Evolutionary conservation across 2,113 vertebrate genomes (phyloP), one percentile per base, ranked within the genome.

Genomic region (Shinisaurus crocodilurus): DNA sequence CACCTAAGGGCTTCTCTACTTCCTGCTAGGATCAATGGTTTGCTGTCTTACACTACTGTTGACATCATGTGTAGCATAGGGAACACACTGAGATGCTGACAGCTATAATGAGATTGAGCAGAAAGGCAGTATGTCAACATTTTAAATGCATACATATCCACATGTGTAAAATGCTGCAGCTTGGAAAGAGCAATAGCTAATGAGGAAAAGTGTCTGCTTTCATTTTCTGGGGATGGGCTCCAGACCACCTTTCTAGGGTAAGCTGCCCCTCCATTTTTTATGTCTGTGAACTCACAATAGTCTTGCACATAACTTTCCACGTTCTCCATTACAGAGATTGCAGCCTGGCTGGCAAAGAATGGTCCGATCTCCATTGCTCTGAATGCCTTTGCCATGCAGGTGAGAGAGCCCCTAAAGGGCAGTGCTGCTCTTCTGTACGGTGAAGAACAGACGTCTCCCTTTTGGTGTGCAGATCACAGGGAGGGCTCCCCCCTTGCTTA

Each of bases 301-400:
- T 57, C 23, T 32, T 88, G 60, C 25, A 18, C 12, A 7, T 75
- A 75, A 63, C 13, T 6, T 3, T 18, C n/a, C 57, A 1, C 32
- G 2, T 54, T 57, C 54, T 63, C 2, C 2, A 1, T 89, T 92
- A n/a, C 92, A 99, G 98, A 98, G 87, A 97, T 99, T 45, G 98
- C 98, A 0, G 97, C 98, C 8, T 99, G 98, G 98, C 95, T 99
- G 91, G 98, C 98, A 43, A 95, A 98, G 95, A 98, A 98, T 0
- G 98, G 98, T 37, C 98, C 98, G 0, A 74, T 98, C 88, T 99
- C 98, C 50, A 97, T 98, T 0, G 98, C 98, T 34, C 96, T 99
- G 86, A 99, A 99, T n/a, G 98, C 98, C 32, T 98, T 99, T 57
- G 98, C 98, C 45, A 99, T 99, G 98, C 98, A 99, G 98, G 98